Evolutionary conservation across 2,888 invertebrate genomes (phyloP), one percentile per base, ranked within the genome.

Genomic region (Drosophila atripex): DNA sequence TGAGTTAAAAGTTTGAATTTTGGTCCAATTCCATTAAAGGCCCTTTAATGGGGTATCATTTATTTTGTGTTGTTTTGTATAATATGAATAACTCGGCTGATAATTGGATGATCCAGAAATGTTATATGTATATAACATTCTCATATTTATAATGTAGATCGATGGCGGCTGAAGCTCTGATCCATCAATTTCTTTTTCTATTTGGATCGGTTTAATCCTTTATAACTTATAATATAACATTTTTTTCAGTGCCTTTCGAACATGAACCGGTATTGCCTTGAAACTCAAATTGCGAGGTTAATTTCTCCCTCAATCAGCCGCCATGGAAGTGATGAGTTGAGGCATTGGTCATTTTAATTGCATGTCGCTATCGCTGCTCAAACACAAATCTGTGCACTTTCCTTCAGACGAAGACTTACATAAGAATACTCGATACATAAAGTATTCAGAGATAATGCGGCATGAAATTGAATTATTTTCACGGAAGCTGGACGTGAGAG

Each of bases 391-490:
- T 25, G 32, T 35, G 52, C 39, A 8, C 69, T 56, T 49, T 47
- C 16, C 51, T 46, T 35, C 6, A 64, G 30, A 18, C 16, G n/a
- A 35, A 43, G 8, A n/a, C 63, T 86, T 86, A 82, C 70, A 63
- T 86, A 86, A 86, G 73, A 73, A 86, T 58, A 16, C 63, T 23
- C 45, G 51, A 45, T 46, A 18, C 28, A 25, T 21, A 23, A 8
- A 14, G 23, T 51, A 43, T 21, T 43, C 16, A 21, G 46, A 32
- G 53, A 54, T 68, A 83, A 86, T 79, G 66, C 52, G 49, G 55
- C 82, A 71, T 87, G 78, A 80, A 82, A 87, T 85, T 85, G 63
- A 71, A 71, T 76, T 79, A 61, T 66, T 57, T 58, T 47, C 43
- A 56, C 70, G 72, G 70, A 71, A 70, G 70, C 71, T 41, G 8